A percentile compares a stretch with the other conserved stretches of the same genome.
These are phyloP conservation scores for Orestias chungarensis DNA, from an alignment of 2,797 vertebrate species.

Conservation along the genomic window DNA sequence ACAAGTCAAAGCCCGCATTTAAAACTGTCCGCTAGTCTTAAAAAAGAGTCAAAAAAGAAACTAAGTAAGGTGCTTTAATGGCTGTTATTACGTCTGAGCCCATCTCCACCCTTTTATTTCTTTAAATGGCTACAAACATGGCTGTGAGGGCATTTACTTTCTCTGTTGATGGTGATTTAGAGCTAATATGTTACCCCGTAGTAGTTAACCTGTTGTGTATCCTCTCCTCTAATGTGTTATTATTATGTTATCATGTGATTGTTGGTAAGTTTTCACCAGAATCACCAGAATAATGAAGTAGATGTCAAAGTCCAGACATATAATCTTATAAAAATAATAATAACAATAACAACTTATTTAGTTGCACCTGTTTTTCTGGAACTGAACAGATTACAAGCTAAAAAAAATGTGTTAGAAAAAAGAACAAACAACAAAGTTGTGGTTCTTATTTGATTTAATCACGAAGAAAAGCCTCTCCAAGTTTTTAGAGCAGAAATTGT, in stretches of 20 bases:
- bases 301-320: no score
- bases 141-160: conserved; percentile 18
- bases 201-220: not conserved
- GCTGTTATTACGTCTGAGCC: not conserved
- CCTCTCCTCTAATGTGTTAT: not conserved
- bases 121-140: conserved; percentile 29
- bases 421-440: not conserved
- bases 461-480: not conserved
- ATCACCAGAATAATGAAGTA: no score
- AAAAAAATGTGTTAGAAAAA: not conserved
- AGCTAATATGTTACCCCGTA: not conserved
- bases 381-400: not conserved
- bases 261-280: no score
- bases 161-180: not conserved
- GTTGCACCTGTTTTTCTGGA: not conserved
- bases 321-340: not conserved
- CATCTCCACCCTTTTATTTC: not conserved
- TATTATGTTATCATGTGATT: no score
- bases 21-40: not conserved
- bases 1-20: not conserved
- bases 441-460: not conserved
- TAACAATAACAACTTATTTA: no score
- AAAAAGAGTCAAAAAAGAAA: not conserved
- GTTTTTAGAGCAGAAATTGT: not conserved
- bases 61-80: not conserved